A percentile compares a stretch with the other conserved stretches of the same genome.
These are phyloP conservation scores for Hippolais icterina DNA, from an alignment of 2,113 vertebrate genomes.

Conservation along the genomic window DNA sequence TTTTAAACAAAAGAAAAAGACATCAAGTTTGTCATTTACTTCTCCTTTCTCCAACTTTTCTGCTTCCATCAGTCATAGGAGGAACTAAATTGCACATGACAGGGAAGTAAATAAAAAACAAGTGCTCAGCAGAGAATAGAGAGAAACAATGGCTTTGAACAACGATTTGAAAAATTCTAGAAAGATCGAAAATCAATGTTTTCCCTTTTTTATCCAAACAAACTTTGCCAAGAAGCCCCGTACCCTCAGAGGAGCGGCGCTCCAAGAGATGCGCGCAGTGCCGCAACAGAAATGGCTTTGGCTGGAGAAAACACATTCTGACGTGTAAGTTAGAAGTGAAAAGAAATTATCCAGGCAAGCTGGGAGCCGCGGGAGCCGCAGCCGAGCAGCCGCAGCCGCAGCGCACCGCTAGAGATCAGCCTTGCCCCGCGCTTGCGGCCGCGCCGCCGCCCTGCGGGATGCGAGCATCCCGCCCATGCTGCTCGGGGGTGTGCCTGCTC, in stretches of 20 bases:
- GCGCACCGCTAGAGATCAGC: conserved; percentile 86
- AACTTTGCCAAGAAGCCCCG: background rate
- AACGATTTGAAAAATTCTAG: background rate
- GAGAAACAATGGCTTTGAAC: background rate
- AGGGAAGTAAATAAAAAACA: background rate
- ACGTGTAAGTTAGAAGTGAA: accelerated
- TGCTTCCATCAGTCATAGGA: background rate
- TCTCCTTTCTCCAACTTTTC: background rate
- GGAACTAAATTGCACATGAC: background rate
- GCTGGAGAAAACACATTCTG: background rate
- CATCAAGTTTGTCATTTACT: background rate
- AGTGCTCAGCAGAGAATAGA: background rate
- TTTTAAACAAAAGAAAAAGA: background rate
- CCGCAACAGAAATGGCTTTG: accelerated
- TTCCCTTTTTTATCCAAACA: background rate
- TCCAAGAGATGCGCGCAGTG: accelerated
- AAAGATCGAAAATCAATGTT: background rate
- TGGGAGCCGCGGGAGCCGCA: background rate
- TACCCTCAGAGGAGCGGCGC: background rate
- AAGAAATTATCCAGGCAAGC: accelerated
- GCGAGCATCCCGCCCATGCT: background rate
- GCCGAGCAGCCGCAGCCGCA: background rate
- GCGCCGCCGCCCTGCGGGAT: background rate
- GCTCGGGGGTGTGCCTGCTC: background rate
- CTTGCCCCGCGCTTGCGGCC: conserved; percentile 76